A percentile compares a stretch with the other conserved stretches of the same genome.
phyloP scores from a whole-genome alignment of 1,140 invertebrate genomes.

The Eueides isabella region DNA sequence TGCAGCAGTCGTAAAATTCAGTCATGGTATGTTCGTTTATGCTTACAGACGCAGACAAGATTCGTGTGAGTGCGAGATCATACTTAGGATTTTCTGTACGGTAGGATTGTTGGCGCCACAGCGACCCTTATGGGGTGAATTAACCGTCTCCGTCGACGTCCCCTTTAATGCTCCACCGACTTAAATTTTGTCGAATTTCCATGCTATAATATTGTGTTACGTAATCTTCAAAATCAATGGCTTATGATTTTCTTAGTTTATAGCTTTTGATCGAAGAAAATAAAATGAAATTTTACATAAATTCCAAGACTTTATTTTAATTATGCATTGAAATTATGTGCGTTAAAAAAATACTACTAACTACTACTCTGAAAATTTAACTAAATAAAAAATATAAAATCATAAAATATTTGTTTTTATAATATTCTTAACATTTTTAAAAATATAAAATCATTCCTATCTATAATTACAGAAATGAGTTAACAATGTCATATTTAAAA shows the following conservation, averaged over 20 bases:
- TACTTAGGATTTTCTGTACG: slow-evolving; percentile 78
- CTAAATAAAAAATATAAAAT: too few species aligned
- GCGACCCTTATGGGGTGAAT: slow-evolving; percentile 80
- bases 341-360: too few species aligned
- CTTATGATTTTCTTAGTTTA: slow-evolving; percentile 74
- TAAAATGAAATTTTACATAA: not conserved
- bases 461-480: not conserved
- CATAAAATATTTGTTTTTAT: too few species aligned
- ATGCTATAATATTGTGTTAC: slow-evolving; percentile 71
- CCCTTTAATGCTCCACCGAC: slow-evolving; percentile 77
- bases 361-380: too few species aligned
- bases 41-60: slow-evolving; percentile 32
- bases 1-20: not conserved
- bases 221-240: slow-evolving; percentile 67
- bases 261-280: slow-evolving; percentile 28
- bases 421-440: too few species aligned
- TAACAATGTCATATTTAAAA: too few species aligned
- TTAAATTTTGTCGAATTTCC: slow-evolving; percentile 81
- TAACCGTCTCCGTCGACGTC: slow-evolving; percentile 75
- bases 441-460: too few species aligned
- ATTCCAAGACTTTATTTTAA: too few species aligned
- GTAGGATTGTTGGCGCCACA: slow-evolving; percentile 75
- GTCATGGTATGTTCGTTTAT: slow-evolving; percentile 15
- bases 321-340: too few species aligned
- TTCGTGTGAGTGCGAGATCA: slow-evolving; percentile 45